Evolutionary conservation across 2,797 vertebrate genomes (phyloP).

Genomic region (Pitangus sulphuratus): DNA sequence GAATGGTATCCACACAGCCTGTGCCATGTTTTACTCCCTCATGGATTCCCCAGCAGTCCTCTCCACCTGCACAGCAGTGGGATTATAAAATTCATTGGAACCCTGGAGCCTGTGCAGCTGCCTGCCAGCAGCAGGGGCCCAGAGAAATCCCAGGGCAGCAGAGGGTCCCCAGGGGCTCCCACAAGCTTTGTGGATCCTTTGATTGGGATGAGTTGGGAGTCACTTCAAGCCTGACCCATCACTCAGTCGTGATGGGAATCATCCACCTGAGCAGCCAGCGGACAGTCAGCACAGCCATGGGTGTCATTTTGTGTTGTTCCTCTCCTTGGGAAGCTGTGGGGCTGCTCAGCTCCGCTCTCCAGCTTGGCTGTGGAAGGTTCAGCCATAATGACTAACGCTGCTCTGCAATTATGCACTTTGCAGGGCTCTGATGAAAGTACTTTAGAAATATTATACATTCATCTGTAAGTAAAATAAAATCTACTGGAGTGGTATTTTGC

Average conservation of each 20-base stretch:
- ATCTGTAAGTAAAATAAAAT: slow-evolving; percentile 58
- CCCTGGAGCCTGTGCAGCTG: background rate
- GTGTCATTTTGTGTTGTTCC: background rate
- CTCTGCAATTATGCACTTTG: slow-evolving; percentile 47
- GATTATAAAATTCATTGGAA: background rate
- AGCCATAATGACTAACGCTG: background rate
- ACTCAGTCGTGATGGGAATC: accelerated
- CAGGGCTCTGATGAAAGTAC: slow-evolving; percentile 33
- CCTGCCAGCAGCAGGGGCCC: background rate
- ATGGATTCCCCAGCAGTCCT: background rate
- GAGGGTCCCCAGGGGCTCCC: background rate
- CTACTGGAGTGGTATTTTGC: slow-evolving; percentile 53
- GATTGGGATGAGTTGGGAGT: accelerated
- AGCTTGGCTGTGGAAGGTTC: background rate
- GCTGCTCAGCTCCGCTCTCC: background rate
- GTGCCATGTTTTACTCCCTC: background rate
- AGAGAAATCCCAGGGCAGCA: background rate
- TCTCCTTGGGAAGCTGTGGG: background rate
- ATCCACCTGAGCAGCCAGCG: accelerated
- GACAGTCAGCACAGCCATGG: accelerated
- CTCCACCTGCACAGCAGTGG: background rate
- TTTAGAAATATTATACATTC: slow-evolving; percentile 49
- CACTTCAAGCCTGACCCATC: background rate
- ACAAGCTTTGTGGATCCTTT: accelerated
- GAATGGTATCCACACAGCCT: accelerated